Percentiles rank a stretch among this genome's conserved stretches.
phyloP scores from a whole-genome alignment of 2,113 vertebrate genomes.

The Puffinus mauretanicus region DNA sequence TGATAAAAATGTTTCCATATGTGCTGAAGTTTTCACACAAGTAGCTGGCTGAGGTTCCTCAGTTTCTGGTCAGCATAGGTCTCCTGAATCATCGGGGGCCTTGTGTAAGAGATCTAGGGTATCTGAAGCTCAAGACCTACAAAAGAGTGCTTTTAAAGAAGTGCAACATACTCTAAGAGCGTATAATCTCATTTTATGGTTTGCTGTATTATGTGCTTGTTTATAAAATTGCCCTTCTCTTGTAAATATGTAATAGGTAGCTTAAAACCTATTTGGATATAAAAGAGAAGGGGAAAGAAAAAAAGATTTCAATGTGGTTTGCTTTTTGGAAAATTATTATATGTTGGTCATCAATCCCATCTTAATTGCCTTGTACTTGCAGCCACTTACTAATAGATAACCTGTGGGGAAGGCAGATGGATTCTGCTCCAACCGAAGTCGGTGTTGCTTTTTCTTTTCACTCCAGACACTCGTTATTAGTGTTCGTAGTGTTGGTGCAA shows the following conservation, averaged over 20 bases:
- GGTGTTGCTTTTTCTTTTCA: background rate
- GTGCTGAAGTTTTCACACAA: background rate
- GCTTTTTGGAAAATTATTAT: background rate
- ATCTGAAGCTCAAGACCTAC: background rate
- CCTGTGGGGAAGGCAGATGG: background rate
- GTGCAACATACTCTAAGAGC: background rate
- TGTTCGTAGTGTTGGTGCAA: background rate
- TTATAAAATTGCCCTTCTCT: background rate
- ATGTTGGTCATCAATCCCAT: background rate
- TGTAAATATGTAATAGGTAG: background rate
- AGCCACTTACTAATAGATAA: background rate
- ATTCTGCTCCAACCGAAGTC: background rate
- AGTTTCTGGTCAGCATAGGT: background rate
- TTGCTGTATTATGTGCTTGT: background rate
- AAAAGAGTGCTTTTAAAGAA: background rate
- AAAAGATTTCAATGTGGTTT: conserved; percentile 25
- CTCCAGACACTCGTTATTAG: background rate
- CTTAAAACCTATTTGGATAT: background rate
- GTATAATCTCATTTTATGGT: background rate
- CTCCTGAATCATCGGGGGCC: background rate
- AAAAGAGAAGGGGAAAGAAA: background rate
- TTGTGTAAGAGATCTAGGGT: background rate
- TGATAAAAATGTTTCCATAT: background rate
- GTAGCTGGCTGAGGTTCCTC: background rate
- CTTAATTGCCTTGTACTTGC: conserved; percentile 16